A percentile compares a stretch with the other conserved stretches of the same genome.
Evolutionary conservation across 2,797 vertebrate species (phyloP).

Genomic region (Acipenser transmontanus): DNA sequence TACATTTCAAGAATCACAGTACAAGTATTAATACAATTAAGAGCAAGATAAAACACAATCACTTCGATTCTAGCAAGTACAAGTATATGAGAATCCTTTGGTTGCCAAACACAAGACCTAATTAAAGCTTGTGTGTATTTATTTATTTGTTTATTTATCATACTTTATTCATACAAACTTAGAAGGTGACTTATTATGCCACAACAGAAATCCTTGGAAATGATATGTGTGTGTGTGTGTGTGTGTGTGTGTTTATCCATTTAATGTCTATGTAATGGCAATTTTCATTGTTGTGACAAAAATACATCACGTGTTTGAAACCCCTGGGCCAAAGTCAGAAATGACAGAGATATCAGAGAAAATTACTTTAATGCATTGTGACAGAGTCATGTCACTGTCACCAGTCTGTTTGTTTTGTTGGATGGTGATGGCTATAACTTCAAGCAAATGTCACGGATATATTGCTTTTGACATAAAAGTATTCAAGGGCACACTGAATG

Average conservation of each 20-base stretch:
- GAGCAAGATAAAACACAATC: too few species aligned
- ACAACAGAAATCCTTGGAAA: conserved; percentile 35
- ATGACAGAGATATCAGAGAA: conserved; percentile 42
- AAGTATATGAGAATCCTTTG: too few species aligned
- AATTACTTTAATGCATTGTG: conserved; percentile 65
- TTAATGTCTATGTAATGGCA: conserved; percentile 59
- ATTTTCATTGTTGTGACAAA: conserved; percentile 75
- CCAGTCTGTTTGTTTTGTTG: conserved; percentile 41
- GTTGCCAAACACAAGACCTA: too few species aligned
- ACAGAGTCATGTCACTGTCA: conserved; percentile 71
- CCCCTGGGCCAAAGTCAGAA: conserved; percentile 45
- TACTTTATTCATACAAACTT: neutral
- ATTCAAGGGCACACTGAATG: conserved; percentile 72
- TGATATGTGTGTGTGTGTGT: conserved; percentile 9
- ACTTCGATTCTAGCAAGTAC: too few species aligned
- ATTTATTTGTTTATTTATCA: too few species aligned
- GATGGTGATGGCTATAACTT: conserved; percentile 51
- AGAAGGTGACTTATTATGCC: conserved; percentile 36
- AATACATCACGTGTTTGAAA: conserved; percentile 65
- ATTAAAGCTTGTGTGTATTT: too few species aligned
- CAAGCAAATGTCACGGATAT: conserved; percentile 53
- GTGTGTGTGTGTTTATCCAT: too few species aligned
- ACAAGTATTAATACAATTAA: too few species aligned
- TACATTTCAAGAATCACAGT: too few species aligned
- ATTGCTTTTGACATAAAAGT: conserved; percentile 65